These are phyloP conservation scores for Poeciliopsis paucimaculata DNA, from an alignment of 2,797 vertebrate genomes.

Conservation along the genomic window DNA sequence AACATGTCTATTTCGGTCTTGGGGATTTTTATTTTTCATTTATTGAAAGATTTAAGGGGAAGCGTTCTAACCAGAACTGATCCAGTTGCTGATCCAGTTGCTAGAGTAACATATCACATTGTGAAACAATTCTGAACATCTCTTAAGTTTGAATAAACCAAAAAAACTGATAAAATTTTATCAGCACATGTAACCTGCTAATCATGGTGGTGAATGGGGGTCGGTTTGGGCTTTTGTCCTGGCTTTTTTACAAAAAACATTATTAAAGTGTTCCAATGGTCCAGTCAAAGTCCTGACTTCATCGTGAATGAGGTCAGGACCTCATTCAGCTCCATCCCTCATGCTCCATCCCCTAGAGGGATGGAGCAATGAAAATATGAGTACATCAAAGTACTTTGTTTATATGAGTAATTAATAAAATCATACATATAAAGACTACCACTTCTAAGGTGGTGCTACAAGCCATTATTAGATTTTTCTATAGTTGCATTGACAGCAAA, in stretches of 20 bases:
- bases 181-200: too few species aligned
- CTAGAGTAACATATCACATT: neutral
- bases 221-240: too few species aligned
- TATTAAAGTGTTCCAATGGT: too few species aligned
- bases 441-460: neutral
- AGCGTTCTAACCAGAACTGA: neutral
- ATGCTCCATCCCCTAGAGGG: too few species aligned
- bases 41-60: neutral
- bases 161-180: too few species aligned
- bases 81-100: neutral
- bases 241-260: too few species aligned
- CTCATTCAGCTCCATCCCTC: too few species aligned
- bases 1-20: slow-evolving; percentile 27
- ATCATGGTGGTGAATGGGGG: too few species aligned
- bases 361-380: neutral
- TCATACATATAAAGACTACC: neutral
- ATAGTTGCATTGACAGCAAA: neutral
- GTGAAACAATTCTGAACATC: neutral
- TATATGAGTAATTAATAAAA: neutral
- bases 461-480: neutral
- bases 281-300: neutral
- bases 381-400: neutral
- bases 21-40: neutral
- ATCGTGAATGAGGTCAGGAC: neutral
- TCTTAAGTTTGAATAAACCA: too few species aligned